Conservation (phyloP, 1,140 invertebrate species). For the Drosophila nigromelanica region DNA sequence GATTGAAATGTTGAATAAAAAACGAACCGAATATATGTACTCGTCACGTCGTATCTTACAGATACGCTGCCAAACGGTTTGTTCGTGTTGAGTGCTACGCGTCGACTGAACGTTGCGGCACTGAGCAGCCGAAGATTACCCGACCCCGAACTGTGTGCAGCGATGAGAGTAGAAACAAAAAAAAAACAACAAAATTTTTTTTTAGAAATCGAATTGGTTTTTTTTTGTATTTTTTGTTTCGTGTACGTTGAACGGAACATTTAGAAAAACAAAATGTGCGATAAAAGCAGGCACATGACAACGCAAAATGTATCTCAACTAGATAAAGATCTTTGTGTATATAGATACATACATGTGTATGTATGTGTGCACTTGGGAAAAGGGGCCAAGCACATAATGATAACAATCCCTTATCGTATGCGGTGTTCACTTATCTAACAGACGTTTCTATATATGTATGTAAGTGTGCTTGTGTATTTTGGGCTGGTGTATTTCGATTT, state of each 20-base stretch:
- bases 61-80: constrained; percentile 72
- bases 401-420: constrained; percentile 46
- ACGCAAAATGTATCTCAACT: constrained; percentile 40
- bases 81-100: constrained; percentile 81
- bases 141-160: constrained; percentile 29
- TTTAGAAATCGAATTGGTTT: constrained; percentile 73
- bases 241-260: constrained; percentile 23
- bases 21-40: constrained; percentile 69
- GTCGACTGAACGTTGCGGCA: constrained; percentile 66
- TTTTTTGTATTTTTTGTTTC: constrained; percentile 21
- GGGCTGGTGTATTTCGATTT: constrained; percentile 40
- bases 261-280: constrained; percentile 59
- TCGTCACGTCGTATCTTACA: constrained; percentile 69
- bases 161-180: constrained; percentile 44
- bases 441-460: constrained; percentile 4
- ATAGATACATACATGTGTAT: background rate
- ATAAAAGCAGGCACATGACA: constrained; percentile 77
- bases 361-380: constrained; percentile 20
- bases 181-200: constrained; percentile 31
- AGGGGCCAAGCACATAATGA: constrained; percentile 52
- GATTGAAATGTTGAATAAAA: constrained; percentile 5
- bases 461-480: constrained; percentile 34
- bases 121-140: constrained; percentile 43
- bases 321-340: constrained; percentile 5
- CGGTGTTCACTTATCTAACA: constrained; percentile 6